Conservation (phyloP, 1,140 invertebrate genomes). For the Drosophila nannoptera region DNA sequence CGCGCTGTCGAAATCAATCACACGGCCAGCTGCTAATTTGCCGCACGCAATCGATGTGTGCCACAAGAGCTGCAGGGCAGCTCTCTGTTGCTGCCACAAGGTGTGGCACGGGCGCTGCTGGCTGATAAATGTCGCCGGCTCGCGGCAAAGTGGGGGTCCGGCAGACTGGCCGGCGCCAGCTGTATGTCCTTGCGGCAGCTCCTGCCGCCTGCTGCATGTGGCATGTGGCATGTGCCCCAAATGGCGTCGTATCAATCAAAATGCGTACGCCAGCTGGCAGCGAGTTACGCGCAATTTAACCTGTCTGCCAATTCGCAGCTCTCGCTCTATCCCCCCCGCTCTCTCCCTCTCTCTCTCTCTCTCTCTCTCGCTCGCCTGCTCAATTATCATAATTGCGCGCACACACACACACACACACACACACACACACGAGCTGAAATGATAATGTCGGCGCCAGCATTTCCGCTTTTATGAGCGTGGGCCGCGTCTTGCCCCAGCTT, state of each 20-base stretch:
- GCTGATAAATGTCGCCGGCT: neutral
- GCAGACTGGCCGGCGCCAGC: conserved; percentile 61
- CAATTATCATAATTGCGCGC: conserved; percentile 72
- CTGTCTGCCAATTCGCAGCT: conserved; percentile 57
- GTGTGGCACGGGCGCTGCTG: conserved; percentile 31
- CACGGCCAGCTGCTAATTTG: conserved; percentile 51
- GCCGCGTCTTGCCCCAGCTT: neutral
- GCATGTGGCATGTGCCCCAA: conserved; percentile 13
- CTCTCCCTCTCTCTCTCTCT: conserved; percentile 17
- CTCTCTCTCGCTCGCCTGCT: conserved; percentile 30
- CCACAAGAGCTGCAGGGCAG: too few relatives aligned
- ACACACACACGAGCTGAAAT: conserved; percentile 44
- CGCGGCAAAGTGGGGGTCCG: conserved; percentile 31
- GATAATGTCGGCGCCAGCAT: conserved; percentile 76
- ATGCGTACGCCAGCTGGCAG: conserved; percentile 10
- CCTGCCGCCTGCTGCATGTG: conserved; percentile 10
- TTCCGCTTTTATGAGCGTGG: conserved; percentile 71
- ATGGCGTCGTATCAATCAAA: conserved; percentile 66
- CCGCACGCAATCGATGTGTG: conserved; percentile 65
- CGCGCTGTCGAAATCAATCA: conserved; percentile 60
- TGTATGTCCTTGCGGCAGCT: conserved; percentile 25
- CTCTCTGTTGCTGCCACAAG: conserved; percentile 37
- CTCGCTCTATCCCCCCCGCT: neutral
- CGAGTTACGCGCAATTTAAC: conserved; percentile 72
- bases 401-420: conserved; percentile 11